These are phyloP conservation scores for Sicus ferrugineus DNA, from an alignment of 2,888 invertebrate genomes.

Conservation along the genomic window DNA sequence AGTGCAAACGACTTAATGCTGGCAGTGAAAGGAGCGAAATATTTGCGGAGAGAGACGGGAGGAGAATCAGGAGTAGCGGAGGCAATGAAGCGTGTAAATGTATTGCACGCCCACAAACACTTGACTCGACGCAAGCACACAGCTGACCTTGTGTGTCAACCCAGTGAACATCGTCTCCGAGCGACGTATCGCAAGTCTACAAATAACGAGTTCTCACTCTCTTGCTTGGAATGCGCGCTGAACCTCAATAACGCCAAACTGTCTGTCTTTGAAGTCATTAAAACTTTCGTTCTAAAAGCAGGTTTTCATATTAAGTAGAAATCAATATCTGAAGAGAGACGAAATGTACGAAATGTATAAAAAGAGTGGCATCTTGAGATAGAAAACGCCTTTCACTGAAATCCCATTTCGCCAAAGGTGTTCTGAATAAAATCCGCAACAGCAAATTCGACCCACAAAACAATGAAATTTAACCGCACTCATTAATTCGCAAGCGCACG, in stretches of 20 bases:
- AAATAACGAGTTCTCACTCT: too few species aligned
- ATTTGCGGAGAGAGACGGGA: background rate
- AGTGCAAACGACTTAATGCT: conserved; percentile 32
- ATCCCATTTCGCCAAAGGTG: too few species aligned
- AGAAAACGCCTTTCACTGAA: background rate
- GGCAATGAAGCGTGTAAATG: too few species aligned
- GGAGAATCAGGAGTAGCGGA: too few species aligned
- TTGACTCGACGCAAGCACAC: too few species aligned
- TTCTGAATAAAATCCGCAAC: too few species aligned
- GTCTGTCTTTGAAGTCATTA: conserved; percentile 61
- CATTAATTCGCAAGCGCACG: too few species aligned
- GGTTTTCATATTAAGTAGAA: conserved; percentile 4
- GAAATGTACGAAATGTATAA: background rate
- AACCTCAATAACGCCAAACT: conserved; percentile 14
- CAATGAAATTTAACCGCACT: too few species aligned
- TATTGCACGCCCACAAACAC: too few species aligned
- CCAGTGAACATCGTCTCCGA: too few species aligned
- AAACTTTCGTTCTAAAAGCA: conserved; percentile 48
- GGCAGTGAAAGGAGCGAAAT: conserved; percentile 5
- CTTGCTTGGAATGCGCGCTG: background rate
- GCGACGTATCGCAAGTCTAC: too few species aligned
- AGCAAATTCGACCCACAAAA: too few species aligned
- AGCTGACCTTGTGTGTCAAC: background rate
- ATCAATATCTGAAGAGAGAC: background rate
- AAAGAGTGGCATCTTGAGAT: background rate